phyloP scores from a whole-genome alignment of 2,888 invertebrate genomes.

The Hermaeophaga mercurialis region DNA sequence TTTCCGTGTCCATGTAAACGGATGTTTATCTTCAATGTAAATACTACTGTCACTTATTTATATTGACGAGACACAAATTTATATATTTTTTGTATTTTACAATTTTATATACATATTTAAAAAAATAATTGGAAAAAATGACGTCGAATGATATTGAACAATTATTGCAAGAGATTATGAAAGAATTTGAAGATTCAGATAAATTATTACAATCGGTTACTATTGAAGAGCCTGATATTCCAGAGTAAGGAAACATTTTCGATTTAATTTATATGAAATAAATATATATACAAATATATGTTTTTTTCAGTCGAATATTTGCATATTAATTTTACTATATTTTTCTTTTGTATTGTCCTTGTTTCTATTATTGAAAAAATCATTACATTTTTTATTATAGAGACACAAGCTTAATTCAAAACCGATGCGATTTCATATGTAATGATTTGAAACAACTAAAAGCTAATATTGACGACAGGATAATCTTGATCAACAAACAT shows the following conservation, averaged over 20 bases:
- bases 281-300: neutral
- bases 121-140: slow-evolving; percentile 7
- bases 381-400: slow-evolving; percentile 1
- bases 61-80: neutral
- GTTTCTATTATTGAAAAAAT: no score
- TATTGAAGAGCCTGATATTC: slow-evolving; percentile 13
- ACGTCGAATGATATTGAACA: slow-evolving; percentile 16
- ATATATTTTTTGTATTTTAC: neutral
- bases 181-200: slow-evolving; percentile 22
- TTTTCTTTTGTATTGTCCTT: no score
- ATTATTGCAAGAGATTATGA: slow-evolving; percentile 22
- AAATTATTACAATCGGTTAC: slow-evolving; percentile 6
- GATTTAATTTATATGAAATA: no score
- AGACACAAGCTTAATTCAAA: slow-evolving; percentile 36
- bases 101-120: neutral
- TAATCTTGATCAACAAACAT: slow-evolving; percentile 43
- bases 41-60: neutral
- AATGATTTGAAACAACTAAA: slow-evolving; percentile 36
- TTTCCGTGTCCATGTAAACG: no score
- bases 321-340: no score
- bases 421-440: slow-evolving; percentile 36
- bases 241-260: slow-evolving; percentile 18
- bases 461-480: slow-evolving; percentile 34
- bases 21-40: neutral
- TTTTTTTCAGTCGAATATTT: no score